phyloP scores from a whole-genome alignment of 2,113 vertebrate species.

The Chroicocephalus ridibundus region DNA sequence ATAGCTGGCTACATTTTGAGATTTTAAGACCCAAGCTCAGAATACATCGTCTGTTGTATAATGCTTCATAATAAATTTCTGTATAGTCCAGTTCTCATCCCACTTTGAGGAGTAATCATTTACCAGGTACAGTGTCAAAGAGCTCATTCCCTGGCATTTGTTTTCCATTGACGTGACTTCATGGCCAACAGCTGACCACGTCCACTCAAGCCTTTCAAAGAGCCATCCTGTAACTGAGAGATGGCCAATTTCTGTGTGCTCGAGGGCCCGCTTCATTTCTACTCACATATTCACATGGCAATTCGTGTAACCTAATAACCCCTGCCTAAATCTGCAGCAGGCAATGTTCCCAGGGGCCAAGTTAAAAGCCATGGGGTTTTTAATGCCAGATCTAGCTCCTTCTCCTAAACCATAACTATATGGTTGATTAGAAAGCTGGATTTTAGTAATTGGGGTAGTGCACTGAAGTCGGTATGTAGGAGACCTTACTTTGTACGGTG shows the following conservation, averaged over 20 bases:
- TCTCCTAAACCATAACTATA: neutral
- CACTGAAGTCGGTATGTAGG: neutral
- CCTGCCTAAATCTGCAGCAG: neutral
- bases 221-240: neutral
- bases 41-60: neutral
- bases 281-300: neutral
- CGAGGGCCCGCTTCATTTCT: neutral
- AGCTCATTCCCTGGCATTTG: neutral
- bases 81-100: neutral
- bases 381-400: neutral
- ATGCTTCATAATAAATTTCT: neutral
- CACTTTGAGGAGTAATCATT: neutral
- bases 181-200: neutral
- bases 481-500: neutral
- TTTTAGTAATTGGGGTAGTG: neutral
- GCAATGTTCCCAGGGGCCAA: neutral
- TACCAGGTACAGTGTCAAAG: neutral
- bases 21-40: neutral
- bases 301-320: neutral
- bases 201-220: neutral
- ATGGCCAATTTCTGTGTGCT: neutral
- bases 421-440: neutral
- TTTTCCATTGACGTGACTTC: neutral
- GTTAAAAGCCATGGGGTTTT: neutral
- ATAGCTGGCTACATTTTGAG: neutral